phyloP scores from a whole-genome alignment of 2,888 invertebrate genomes.

The Ariolimax columbianus region DNA sequence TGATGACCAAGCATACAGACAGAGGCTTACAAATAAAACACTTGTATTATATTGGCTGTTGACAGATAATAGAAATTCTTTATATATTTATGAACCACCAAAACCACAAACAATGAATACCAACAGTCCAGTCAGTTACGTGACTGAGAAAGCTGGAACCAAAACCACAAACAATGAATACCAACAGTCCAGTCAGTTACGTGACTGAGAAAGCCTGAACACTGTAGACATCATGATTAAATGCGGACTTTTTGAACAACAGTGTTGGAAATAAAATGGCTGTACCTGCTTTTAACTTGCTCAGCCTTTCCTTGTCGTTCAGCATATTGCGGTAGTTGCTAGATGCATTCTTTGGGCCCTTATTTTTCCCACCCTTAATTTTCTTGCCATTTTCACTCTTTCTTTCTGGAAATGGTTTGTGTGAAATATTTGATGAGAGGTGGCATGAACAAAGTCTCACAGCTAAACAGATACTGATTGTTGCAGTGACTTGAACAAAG shows the following conservation, averaged over 20 bases:
- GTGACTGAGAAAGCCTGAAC: neutral
- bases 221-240: neutral
- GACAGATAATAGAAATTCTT: too few species aligned
- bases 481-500: neutral
- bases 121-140: neutral
- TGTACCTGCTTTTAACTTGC: slow-evolving; percentile 61
- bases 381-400: slow-evolving; percentile 56
- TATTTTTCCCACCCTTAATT: slow-evolving; percentile 59
- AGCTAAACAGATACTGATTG: neutral
- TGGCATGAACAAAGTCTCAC: neutral
- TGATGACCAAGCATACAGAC: too few species aligned
- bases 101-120: neutral
- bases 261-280: neutral
- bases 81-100: neutral
- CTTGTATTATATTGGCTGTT: too few species aligned
- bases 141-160: neutral
- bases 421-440: slow-evolving; percentile 30
- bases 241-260: neutral
- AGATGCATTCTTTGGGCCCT: slow-evolving; percentile 52
- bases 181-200: neutral
- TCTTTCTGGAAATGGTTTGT: slow-evolving; percentile 53
- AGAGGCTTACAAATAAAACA: too few species aligned
- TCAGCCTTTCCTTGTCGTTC: slow-evolving; percentile 55
- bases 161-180: neutral
- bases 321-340: slow-evolving; percentile 54